Evolutionary conservation across 2,797 vertebrate species (phyloP).

Genomic region (Dendrocincla tyrannina): DNA sequence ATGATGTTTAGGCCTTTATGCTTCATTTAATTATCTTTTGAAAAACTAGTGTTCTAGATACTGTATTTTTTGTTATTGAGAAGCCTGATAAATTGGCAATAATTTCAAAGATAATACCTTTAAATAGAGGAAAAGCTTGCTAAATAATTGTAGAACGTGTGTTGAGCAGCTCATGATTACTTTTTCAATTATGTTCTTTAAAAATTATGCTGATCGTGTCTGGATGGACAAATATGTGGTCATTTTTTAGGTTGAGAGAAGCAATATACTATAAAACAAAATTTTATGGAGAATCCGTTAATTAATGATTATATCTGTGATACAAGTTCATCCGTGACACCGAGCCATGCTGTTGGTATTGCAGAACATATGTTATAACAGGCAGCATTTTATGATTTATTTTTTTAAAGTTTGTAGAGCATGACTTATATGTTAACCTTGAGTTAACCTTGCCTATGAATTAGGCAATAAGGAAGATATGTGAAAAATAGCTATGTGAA

Average conservation of each 20-base stretch:
- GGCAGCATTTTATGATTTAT: neutral
- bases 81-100: neutral
- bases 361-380: slow-evolving; percentile 5
- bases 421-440: neutral
- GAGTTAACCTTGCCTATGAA: neutral
- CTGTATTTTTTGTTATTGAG: neutral
- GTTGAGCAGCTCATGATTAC: neutral
- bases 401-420: slow-evolving; percentile 7
- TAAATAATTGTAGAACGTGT: neutral
- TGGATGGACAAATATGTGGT: neutral
- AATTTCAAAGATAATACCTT: neutral
- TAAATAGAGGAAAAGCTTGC: neutral
- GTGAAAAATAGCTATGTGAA: slow-evolving; percentile 12
- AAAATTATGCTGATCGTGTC: neutral
- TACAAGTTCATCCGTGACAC: neutral
- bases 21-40: slow-evolving; percentile 3
- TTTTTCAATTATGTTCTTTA: neutral
- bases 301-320: neutral
- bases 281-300: neutral
- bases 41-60: neutral
- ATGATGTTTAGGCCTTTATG: neutral
- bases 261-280: neutral
- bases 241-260: neutral
- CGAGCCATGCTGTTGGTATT: neutral
- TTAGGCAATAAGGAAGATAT: neutral